phyloP scores from a whole-genome alignment of 2,888 invertebrate genomes.

The Ephialtes manifestator region DNA sequence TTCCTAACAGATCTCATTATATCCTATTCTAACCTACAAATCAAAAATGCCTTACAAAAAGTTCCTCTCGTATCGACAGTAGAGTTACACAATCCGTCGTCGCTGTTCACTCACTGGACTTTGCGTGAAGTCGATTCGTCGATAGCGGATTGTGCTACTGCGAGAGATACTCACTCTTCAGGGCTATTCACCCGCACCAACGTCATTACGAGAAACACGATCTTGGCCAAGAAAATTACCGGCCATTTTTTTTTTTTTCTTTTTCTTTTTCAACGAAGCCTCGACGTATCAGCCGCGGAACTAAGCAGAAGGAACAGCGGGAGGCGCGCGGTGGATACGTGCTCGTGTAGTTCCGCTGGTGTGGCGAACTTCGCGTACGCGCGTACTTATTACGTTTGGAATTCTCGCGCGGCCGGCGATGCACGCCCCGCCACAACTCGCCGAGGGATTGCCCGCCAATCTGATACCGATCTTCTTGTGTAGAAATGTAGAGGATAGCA shows the following conservation, averaged over 20 bases:
- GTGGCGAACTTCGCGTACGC: constrained; percentile 40
- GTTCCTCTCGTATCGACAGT: neutral
- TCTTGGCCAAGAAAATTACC: constrained; percentile 61
- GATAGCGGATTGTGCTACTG: constrained; percentile 15
- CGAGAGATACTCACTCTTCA: neutral
- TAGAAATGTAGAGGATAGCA: constrained; percentile 31
- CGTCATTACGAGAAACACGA: constrained; percentile 63
- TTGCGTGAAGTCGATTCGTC: neutral
- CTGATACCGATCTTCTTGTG: constrained; percentile 62
- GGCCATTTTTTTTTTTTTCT: constrained; percentile 52
- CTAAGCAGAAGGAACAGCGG: constrained; percentile 31
- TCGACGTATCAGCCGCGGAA: constrained; percentile 27
- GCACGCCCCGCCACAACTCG: constrained; percentile 18
- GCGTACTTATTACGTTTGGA: constrained; percentile 68
- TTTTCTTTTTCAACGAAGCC: constrained; percentile 7
- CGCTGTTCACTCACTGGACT: neutral
- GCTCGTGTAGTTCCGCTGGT: constrained; percentile 45
- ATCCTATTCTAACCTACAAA: too few relatives aligned
- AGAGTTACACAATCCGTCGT: neutral
- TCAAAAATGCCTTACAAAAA: too few relatives aligned
- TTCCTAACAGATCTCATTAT: too few relatives aligned
- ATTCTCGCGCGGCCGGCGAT: constrained; percentile 48
- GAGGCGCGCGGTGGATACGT: constrained; percentile 42
- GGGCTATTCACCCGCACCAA: constrained; percentile 57
- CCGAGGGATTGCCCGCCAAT: constrained; percentile 50